Base-by-base conservation (phyloP, 2,113 vertebrate genomes). In the Mola mola region DNA sequence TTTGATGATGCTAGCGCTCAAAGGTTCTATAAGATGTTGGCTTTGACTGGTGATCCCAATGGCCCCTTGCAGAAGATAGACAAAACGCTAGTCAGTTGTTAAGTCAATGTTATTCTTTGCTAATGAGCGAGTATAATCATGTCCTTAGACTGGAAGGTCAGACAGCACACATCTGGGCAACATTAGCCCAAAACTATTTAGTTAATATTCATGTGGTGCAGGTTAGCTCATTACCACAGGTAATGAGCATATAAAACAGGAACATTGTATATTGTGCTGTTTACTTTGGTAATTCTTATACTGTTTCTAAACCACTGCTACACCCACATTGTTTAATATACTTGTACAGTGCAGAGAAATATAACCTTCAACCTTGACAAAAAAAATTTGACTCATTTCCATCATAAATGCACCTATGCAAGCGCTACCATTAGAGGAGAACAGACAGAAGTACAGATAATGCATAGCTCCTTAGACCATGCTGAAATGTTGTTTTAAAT, bases 121-220 rank as follows among this genome's bases (percentile, higher is more conserved):
- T 64, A 50, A 68, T 36, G 8, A 44, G 9, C 19, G 22, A 33
- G 26, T 20, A 20, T 11, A 24, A 19, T 46, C 11, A 38, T 74
- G 42, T 72, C 52, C 3, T 36, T 16, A 37, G 20, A 72, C 25
- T 41, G 40, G 64, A 84, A 83, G 82, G 77, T 78, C 72, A 69
- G 4, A n/a, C 28, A 51, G 48, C 15, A 51, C 24, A 51, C 62
- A 60, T 31, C 20, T 56, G 40, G 43, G 33, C 19, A 57, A 47
- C 44, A 74, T 52, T 21, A 64, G 61, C 84, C 70, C 53, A 40
- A 44, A 76, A 73, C 67, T 26, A 61, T 25, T 24, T 55, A 11
- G 31, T 83, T 69, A 63, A 72, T 85, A 87, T 82, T 78, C 64
- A 83, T 42, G 21, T 33, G 17, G 60, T 29, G 33, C 15, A 51